A percentile compares a stretch with the other conserved stretches of the same genome.
phyloP scores from a whole-genome alignment of 2,888 invertebrate genomes.

The Microctonus aethiopoides region DNA sequence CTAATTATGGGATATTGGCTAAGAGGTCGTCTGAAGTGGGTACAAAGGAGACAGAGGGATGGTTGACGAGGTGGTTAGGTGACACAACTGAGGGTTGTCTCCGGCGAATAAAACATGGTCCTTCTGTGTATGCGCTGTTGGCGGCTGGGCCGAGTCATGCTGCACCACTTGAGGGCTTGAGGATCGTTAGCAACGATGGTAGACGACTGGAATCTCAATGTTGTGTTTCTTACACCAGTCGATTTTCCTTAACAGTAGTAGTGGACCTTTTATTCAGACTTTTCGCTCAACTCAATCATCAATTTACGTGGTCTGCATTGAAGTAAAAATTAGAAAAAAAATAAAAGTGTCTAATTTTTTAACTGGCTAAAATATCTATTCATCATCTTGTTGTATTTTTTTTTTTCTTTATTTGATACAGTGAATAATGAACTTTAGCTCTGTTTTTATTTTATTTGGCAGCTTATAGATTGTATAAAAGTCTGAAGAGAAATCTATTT shows the following conservation, averaged over 20 bases:
- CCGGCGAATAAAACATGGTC: conserved; percentile 37
- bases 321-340: conserved; percentile 22
- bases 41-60: conserved; percentile 44
- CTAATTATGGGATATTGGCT: conserved; percentile 68
- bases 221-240: conserved; percentile 55
- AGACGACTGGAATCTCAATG: conserved; percentile 66
- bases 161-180: conserved; percentile 35
- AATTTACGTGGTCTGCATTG: not conserved
- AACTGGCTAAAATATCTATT: too few species aligned
- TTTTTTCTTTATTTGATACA: too few species aligned
- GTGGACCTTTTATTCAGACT: not conserved
- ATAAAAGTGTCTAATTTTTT: too few species aligned
- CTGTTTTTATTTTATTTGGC: conserved; percentile 52
- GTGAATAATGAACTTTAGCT: too few species aligned
- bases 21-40: conserved; percentile 60
- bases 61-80: conserved; percentile 41
- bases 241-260: not conserved
- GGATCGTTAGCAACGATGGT: conserved; percentile 64
- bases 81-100: conserved; percentile 29
- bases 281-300: not conserved
- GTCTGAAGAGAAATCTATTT: conserved; percentile 66
- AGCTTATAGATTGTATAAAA: conserved; percentile 61
- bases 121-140: conserved; percentile 23
- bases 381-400: too few species aligned
- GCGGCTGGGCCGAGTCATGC: not conserved